These are phyloP conservation scores for Parelbella ahira DNA, from an alignment of 2,888 invertebrate species.

Conservation along the genomic window DNA sequence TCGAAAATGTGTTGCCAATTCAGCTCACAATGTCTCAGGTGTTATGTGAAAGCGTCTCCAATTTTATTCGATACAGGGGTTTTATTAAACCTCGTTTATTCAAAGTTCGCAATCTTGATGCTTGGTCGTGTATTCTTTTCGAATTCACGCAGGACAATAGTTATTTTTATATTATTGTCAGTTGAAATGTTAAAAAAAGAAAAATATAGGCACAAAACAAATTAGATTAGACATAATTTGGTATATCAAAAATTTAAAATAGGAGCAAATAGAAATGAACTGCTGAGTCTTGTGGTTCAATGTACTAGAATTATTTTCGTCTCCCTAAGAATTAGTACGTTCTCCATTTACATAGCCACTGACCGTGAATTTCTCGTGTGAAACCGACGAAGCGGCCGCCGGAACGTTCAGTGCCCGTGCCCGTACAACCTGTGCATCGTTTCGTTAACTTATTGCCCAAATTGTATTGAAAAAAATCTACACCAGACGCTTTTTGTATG, in stretches of 20 bases:
- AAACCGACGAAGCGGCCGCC: constrained; percentile 48
- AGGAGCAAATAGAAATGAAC: too few relatives aligned
- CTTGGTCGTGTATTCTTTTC: too few relatives aligned
- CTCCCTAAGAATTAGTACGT: constrained; percentile 51
- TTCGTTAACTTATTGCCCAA: constrained; percentile 52
- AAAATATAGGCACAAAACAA: too few relatives aligned
- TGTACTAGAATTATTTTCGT: constrained; percentile 33
- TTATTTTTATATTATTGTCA: too few relatives aligned
- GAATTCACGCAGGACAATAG: too few relatives aligned
- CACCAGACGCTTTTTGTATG: constrained; percentile 37
- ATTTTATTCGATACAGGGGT: constrained; percentile 13
- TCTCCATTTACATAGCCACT: constrained; percentile 73
- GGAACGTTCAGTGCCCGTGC: constrained; percentile 42
- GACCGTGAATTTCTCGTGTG: constrained; percentile 79
- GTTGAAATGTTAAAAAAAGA: too few relatives aligned
- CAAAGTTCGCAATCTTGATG: too few relatives aligned
- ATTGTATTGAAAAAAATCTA: constrained; percentile 73
- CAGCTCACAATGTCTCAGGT: constrained; percentile 29
- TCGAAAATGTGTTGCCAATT: constrained; percentile 36
- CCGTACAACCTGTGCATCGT: constrained; percentile 46
- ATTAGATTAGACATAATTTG: too few relatives aligned
- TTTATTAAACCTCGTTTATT: background rate
- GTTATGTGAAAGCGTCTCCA: constrained; percentile 14
- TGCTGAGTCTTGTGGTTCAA: constrained; percentile 26
- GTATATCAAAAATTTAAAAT: too few relatives aligned